Evolutionary conservation across 1,140 invertebrate species (phyloP), one percentile per base, ranked within the genome.

Genomic region (Lordiphosa stackelbergi): DNA sequence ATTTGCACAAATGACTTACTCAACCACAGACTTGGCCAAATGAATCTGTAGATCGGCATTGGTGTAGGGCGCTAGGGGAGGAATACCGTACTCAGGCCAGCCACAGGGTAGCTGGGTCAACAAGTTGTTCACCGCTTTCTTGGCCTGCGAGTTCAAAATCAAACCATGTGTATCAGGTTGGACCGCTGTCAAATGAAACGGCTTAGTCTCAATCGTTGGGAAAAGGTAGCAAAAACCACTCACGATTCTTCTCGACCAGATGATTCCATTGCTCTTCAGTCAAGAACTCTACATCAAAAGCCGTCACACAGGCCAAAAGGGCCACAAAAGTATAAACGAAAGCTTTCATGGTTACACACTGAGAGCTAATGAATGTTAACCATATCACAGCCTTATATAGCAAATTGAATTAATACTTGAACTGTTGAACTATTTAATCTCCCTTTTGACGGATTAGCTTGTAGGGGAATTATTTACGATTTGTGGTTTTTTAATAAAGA

Each of bases 41-140:
- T 87, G 61, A 10, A 87, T 54, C 10, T 66, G 53, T n/a, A 86
- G 37, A 48, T 87, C 71, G 13, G 77, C 77, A 62, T 87, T 86
- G 24, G 85, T 87, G 19, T 87, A 87, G 28, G 85, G 85, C 6
- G 85, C 81, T 24, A 87, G n/a, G 7, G 85, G 85, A 0, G 85
- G 85, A 19, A 87, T 64, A 28, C 85, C 85, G 41, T 79, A 71
- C 47, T 70, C 42, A 10, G 81, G 85, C 37, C 66, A 87, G n/a
- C 85, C 85, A 35, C 85, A 87, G 28, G 85, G 81, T 60, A 87
- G 43, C 51, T 85, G 77, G 8, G 48, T 36, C 19, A 87, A 16
- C 24, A 85, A 9, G 10, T 73, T 70, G 2, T 69, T 66, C n/a
- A 87, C 37, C 4, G 60, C 81, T 48, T 86, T 86, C 47, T 86